Evolutionary conservation across 2,888 invertebrate species (phyloP), one percentile per base, ranked within the genome.

Genomic region (Eristalis intricaria): DNA sequence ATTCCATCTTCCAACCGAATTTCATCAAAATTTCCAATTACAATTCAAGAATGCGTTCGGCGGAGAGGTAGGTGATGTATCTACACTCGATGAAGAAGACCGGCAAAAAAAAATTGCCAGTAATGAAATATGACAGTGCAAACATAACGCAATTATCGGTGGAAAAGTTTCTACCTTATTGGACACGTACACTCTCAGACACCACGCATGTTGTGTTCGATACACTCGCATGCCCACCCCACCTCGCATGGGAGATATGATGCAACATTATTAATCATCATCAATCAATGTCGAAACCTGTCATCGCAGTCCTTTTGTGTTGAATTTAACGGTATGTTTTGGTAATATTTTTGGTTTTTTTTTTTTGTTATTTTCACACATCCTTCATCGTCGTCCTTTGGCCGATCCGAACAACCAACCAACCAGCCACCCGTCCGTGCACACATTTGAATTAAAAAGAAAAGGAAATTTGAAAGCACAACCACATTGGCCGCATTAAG

Each of bases 181-280:
- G 77, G 69, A 73, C 74, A 63, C 66, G 35, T 64, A 32, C 66
- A 66, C 60, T 60, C n/a, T 38, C 11, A 22, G 8, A 11, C 11
- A 60, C n/a, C 2, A 19, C 22, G 63, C 22, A 75, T 19, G 26
- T 4, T 71, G 19, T 60, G 11, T 63, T 32, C 19, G 43, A 64
- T 35, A 15, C 4, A 22, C 8, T 26, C 26, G 26, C 26, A 26
- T 26, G n/a, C 26, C 26, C 26, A 19, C 19, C 35, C 7, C 26
- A 50, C 11, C 32, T 13, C 38, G 22, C 32, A 64, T 38, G 13
- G 91, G 91, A 91, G 91, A 92, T 91, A 19, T 8, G 50, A 90
- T 92, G 91, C 92, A 91, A 91, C 91, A 92, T 92, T 92, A 92
- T 92, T 92, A 92, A 92, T 92, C 92, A 92, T 92, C 92, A 92